phyloP scores from a whole-genome alignment of 1,140 invertebrate species.

The Mamestra configurata region DNA sequence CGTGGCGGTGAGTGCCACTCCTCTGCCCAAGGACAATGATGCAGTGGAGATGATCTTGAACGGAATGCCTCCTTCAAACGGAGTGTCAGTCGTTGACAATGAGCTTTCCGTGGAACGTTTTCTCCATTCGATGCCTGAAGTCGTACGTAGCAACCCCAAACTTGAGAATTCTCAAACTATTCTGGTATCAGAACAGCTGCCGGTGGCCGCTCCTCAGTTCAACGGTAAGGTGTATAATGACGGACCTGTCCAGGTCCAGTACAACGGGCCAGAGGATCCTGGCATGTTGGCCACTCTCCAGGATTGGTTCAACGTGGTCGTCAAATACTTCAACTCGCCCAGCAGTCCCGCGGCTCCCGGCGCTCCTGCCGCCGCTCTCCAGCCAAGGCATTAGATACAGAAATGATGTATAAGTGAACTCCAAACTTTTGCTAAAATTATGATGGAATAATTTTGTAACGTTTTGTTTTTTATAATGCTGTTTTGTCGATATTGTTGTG shows the following conservation, averaged over 20 bases:
- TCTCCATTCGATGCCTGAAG: constrained; percentile 17
- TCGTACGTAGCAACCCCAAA: constrained; percentile 15
- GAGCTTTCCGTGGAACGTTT: neutral
- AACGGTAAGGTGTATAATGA: constrained; percentile 73
- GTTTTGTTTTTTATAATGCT: neutral
- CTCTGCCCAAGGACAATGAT: constrained; percentile 54
- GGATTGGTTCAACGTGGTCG: constrained; percentile 74
- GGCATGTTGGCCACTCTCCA: constrained; percentile 66
- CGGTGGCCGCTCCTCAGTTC: constrained; percentile 34
- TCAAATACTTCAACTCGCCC: constrained; percentile 70
- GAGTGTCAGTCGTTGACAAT: neutral
- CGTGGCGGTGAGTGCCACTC: constrained; percentile 61
- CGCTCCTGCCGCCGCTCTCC: neutral
- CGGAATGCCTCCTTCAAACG: constrained; percentile 62
- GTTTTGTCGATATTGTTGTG: neutral
- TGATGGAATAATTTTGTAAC: neutral
- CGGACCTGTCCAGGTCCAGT: constrained; percentile 68
- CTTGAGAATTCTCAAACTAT: too few species aligned
- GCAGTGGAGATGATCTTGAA: constrained; percentile 72
- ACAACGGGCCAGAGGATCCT: constrained; percentile 66
- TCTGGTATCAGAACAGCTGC: constrained; percentile 52
- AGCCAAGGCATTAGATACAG: too few species aligned
- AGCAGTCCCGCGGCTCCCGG: constrained; percentile 46
- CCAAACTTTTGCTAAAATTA: too few species aligned
- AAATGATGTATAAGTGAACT: too few species aligned